Base-by-base conservation (phyloP, 2,113 vertebrate genomes). In the Bothrops jararaca region DNA sequence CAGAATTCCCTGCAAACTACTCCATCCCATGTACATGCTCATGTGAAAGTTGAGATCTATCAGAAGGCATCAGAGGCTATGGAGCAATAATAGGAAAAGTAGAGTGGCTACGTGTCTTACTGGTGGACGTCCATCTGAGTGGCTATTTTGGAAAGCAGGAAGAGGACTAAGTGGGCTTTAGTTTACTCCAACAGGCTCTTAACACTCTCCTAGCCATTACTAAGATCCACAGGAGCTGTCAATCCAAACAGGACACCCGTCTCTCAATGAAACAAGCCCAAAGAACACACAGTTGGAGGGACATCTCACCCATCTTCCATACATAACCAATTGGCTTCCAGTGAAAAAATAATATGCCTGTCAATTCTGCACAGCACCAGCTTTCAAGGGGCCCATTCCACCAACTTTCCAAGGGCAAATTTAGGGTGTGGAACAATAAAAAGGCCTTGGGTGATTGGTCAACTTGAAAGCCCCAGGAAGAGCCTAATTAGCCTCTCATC, bases 331-430 rank as follows among this genome's bases (percentile, higher is more conserved):
- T 1, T 48, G 29, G 69, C 94, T 94, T 91, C 69, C 52, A 6
- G 2, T 12, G 48, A n/a, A 85, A 48, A 95, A 92, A 92, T 29
- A 93, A 88, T 74, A 57, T 60, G 34, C 34, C 42, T 91, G 86
- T 86, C 6, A 95, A 1, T 86, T 54, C 88, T 80, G 74, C 91
- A 13, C 80, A 18, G 88, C 60, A 8, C 57, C 18, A 74, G 85
- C 45, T 93, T 80, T 96, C 53, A 53, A 90, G 94, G 18, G 92
- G 24, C 5, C 74, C 69, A 87, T 85, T 93, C 94, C 92, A 94
- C 57, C 91, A 8, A 58, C 0, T 2, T 29, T 86, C 91, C 95
- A 93, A 57, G 5, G 91, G 86, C 87, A 90, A 74, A 93, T 94
- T 24, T 94, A 93, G 89, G n/a, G 18, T 20, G 94, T 22, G 88